Percentiles rank a stretch among this genome's conserved stretches.
phyloP scores from a whole-genome alignment of 2,888 invertebrate genomes.

The Drosophila histrio region DNA sequence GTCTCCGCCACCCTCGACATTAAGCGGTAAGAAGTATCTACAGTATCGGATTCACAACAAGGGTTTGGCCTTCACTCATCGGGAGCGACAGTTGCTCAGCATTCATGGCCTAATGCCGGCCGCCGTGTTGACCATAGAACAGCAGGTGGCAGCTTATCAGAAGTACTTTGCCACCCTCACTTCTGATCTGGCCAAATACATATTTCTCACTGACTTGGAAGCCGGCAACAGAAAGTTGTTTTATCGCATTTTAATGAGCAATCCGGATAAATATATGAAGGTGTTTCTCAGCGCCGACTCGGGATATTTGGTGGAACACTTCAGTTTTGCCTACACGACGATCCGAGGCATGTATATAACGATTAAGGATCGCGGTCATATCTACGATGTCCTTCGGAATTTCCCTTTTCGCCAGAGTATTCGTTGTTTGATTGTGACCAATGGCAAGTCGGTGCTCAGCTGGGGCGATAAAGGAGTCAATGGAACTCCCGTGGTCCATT shows the following conservation, averaged over 20 bases:
- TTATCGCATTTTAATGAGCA: constrained; percentile 35
- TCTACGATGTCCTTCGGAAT: constrained; percentile 45
- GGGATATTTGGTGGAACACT: constrained; percentile 7
- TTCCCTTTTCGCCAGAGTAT: constrained; percentile 39
- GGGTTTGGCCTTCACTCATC: constrained; percentile 25
- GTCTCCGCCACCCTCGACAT: rapidly evolving
- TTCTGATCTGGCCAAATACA: neutral
- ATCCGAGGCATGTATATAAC: constrained; percentile 35
- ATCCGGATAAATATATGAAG: constrained; percentile 31
- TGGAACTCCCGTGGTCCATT: constrained; percentile 13
- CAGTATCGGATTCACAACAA: constrained; percentile 17
- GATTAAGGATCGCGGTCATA: constrained; percentile 58
- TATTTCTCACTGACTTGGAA: constrained; percentile 30
- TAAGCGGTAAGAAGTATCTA: constrained; percentile 13
- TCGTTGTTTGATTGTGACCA: constrained; percentile 51
- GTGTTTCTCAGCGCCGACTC: neutral
- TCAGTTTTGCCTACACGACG: neutral
- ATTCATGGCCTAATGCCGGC: constrained; percentile 52
- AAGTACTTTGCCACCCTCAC: neutral
- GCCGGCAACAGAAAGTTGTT: constrained; percentile 31
- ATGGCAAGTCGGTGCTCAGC: constrained; percentile 35
- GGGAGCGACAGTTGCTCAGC: constrained; percentile 50
- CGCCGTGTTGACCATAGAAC: constrained; percentile 15
- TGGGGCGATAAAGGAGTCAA: constrained; percentile 50
- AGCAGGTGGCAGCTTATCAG: constrained; percentile 34